Evolutionary conservation across 1,140 invertebrate genomes (phyloP), one percentile per base, ranked within the genome.

Genomic region (Helicoverpa zea): DNA sequence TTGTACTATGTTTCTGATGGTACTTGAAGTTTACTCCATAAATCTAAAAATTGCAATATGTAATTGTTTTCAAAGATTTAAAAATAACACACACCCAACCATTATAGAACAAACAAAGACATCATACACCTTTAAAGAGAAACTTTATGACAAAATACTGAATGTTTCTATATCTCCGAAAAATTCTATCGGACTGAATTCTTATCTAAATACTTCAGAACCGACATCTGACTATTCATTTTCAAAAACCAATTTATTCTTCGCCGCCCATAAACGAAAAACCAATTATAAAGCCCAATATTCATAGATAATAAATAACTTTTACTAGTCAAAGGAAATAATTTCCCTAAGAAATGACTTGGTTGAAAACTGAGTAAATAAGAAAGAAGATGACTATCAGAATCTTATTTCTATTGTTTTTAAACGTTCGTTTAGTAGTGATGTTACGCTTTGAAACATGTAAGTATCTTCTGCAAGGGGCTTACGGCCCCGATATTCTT

Each of bases 391-490:
- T 81, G 63, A 47, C 51, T 16, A 49, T 47, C 9, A 76, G 35
- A 81, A 47, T 23, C n/a, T 43, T 49, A 18, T 81, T 81, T 18
- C 59, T 84, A 52, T 0, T 84, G 30, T 73, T 51, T 16, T 77
- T 51, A 11, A 30, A 79, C 58, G 18, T 70, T 16, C 30, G 23
- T 10, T 58, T 58, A 3, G 77, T 68, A 18, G 10, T 66, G n/a
- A 66, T 77, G 29, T 83, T 74, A 16, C 54, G 18, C 30, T 81
- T 85, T 82, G 16, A 86, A 70, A 82, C 86, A 77, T 78, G 88
- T 88, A 82, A 87, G 86, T 88, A 73, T 29, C 23, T 74, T 43
- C 35, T 43, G 9, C 5, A 43, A 43, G 5, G 35, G 5, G 35
- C 35, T 23, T 23, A 23, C 23, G 23, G 23, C 23, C 23, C 23